Evolutionary conservation across 2,797 vertebrate genomes (phyloP).

Genomic region (Cossypha polioptera): DNA sequence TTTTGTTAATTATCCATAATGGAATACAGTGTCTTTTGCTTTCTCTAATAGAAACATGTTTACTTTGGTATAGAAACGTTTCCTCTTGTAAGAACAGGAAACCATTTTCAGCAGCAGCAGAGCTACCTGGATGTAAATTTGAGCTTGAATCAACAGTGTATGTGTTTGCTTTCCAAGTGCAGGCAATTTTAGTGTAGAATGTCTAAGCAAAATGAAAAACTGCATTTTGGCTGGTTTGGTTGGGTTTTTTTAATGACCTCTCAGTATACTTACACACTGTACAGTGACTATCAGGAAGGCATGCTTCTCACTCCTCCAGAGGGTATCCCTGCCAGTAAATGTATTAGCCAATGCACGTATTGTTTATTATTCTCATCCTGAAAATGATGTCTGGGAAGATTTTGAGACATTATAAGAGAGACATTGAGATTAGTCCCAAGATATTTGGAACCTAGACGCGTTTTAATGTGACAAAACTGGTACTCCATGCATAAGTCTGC

Average conservation of each 20-base stretch:
- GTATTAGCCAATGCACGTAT: neutral
- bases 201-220: neutral
- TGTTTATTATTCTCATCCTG: neutral
- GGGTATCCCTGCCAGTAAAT: neutral
- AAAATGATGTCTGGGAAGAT: neutral
- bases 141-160: neutral
- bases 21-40: neutral
- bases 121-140: neutral
- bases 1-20: neutral
- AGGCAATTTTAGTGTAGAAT: neutral
- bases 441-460: neutral
- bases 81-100: neutral
- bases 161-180: neutral
- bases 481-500: neutral
- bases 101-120: neutral
- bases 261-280: neutral
- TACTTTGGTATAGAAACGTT: neutral
- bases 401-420: neutral
- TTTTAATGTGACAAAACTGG: neutral
- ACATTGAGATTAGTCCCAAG: neutral
- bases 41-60: neutral
- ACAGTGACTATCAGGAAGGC: neutral
- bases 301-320: neutral
- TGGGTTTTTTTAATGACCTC: neutral
- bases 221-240: accelerated